Evolutionary conservation across 2,888 invertebrate species (phyloP).

Genomic region (Chrysolina haemoptera): DNA sequence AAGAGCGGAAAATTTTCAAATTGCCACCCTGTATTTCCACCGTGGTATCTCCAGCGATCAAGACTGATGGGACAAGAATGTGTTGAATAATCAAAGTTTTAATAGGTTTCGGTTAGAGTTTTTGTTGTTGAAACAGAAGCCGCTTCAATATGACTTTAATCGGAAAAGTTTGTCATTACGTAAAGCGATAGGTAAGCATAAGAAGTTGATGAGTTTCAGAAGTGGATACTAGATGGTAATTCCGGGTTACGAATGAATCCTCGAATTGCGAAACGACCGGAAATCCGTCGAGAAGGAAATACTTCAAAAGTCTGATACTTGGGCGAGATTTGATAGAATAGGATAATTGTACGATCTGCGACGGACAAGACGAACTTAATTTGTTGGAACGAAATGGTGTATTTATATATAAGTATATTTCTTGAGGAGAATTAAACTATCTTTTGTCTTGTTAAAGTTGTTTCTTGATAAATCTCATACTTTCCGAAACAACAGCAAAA

Average conservation of each 20-base stretch:
- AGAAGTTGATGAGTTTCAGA: constrained; percentile 34
- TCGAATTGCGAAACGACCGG: not conserved
- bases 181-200: constrained; percentile 33
- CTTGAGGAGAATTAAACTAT: too few species aligned
- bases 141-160: constrained; percentile 39
- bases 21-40: not conserved
- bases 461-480: too few species aligned
- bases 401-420: not conserved
- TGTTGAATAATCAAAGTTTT: constrained; percentile 52
- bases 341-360: not conserved
- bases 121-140: constrained; percentile 43
- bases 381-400: not conserved
- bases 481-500: too few species aligned
- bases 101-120: constrained; percentile 45
- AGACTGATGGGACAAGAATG: constrained; percentile 38
- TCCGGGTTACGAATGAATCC: constrained; percentile 9
- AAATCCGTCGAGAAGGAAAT: not conserved
- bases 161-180: constrained; percentile 43
- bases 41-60: not conserved
- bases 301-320: not conserved
- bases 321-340: not conserved
- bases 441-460: too few species aligned
- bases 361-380: not conserved
- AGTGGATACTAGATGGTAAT: constrained; percentile 23
- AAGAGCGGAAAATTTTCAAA: too few species aligned